Conservation (phyloP, 2,797 vertebrate species). For the Tragopan temminckii region DNA sequence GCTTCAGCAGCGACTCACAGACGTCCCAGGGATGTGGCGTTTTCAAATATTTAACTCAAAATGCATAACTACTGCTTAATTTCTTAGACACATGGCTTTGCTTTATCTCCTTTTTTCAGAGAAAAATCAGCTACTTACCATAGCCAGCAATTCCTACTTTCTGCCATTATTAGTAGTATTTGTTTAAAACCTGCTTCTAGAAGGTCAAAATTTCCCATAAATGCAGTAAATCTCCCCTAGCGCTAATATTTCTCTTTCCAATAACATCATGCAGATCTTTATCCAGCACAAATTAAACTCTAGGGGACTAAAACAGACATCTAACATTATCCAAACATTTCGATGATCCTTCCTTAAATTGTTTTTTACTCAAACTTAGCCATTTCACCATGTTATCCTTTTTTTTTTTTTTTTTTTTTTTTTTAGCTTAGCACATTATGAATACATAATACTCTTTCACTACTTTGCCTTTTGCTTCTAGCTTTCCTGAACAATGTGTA, state of each 20-base stretch:
- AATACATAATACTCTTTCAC: background rate
- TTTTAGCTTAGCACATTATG: background rate
- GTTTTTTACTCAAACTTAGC: slow-evolving; percentile 1
- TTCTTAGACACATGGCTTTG: background rate
- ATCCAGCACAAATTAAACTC: slow-evolving; percentile 52
- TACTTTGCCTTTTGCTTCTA: background rate
- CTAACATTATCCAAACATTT: slow-evolving; percentile 6
- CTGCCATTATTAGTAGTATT: slow-evolving; percentile 29
- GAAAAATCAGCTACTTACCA: background rate
- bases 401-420: background rate
- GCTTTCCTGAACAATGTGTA: background rate
- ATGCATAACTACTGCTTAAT: background rate
- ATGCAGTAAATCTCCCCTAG: slow-evolving; percentile 41
- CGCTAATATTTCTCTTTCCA: slow-evolving; percentile 64
- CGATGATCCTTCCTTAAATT: background rate
- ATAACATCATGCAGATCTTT: slow-evolving; percentile 47
- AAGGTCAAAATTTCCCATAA: slow-evolving; percentile 56
- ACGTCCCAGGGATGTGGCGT: background rate
- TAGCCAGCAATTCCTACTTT: background rate
- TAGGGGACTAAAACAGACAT: slow-evolving; percentile 34
- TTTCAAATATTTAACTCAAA: background rate
- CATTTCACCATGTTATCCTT: background rate
- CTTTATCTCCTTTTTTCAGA: background rate
- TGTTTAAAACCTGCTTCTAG: slow-evolving; percentile 41
- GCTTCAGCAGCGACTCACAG: background rate